These are phyloP conservation scores for Gadus chalcogrammus DNA, from an alignment of 2,113 vertebrate genomes.

Conservation along the genomic window DNA sequence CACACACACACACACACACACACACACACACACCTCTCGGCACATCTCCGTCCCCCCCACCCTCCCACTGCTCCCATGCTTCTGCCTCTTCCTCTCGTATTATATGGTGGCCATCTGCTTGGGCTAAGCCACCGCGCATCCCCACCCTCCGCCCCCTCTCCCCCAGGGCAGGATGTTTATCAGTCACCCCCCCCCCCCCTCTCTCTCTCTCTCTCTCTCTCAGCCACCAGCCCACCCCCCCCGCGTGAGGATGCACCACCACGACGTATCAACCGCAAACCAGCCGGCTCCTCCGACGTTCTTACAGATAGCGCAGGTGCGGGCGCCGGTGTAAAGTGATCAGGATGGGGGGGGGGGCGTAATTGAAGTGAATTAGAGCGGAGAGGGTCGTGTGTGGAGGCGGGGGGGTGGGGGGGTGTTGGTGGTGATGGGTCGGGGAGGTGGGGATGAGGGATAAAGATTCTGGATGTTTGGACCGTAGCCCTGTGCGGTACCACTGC, in stretches of 20 bases:
- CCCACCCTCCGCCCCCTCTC: conserved; percentile 49
- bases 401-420: conserved; percentile 39
- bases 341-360: conserved; percentile 62
- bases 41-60: conserved; percentile 10
- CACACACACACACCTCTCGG: no score
- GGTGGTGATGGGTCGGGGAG: conserved; percentile 12
- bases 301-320: conserved; percentile 72
- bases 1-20: no score
- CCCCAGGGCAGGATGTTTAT: conserved; percentile 66
- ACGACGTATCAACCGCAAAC: conserved; percentile 61
- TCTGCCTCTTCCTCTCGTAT: conserved; percentile 57
- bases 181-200: conserved; percentile 55
- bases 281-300: conserved; percentile 28
- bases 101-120: conserved; percentile 75
- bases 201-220: conserved; percentile 6
- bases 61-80: conserved; percentile 55
- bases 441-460: conserved; percentile 47
- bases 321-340: conserved; percentile 68
- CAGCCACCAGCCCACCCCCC: neutral
- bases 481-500: conserved; percentile 28
- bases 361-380: conserved; percentile 70
- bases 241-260: conserved; percentile 66
- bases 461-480: conserved; percentile 59
- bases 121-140: conserved; percentile 35
- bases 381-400: conserved; percentile 31